Evolutionary conservation across 2,888 invertebrate genomes (phyloP).

Genomic region (Catocala nupta): DNA sequence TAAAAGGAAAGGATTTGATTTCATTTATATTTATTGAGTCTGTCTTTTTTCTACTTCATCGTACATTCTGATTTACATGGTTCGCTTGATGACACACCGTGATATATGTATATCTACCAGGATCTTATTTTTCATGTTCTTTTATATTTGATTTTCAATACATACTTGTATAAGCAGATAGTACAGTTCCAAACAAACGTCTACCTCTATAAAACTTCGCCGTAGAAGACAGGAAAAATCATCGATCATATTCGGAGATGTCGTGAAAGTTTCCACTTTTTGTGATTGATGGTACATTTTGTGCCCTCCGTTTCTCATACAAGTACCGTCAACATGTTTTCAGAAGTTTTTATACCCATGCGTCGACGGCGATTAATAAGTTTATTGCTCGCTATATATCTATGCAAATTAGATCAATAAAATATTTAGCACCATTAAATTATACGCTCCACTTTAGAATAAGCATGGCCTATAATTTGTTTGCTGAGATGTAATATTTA

Average conservation of each 20-base stretch:
- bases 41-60: too few relatives aligned
- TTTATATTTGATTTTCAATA: too few relatives aligned
- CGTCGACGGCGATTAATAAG: constrained; percentile 9
- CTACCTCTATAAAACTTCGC: constrained; percentile 33
- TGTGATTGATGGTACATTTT: constrained; percentile 56
- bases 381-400: constrained; percentile 31
- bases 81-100: too few relatives aligned
- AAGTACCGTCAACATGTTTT: constrained; percentile 29
- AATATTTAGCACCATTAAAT: constrained; percentile 34
- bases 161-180: neutral
- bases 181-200: constrained; percentile 16
- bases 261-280: constrained; percentile 49
- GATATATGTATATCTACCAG: too few relatives aligned
- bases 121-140: too few relatives aligned
- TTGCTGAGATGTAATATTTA: constrained; percentile 22
- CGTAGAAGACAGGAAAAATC: constrained; percentile 42
- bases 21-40: too few relatives aligned
- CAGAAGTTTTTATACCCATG: constrained; percentile 17
- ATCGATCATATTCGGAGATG: constrained; percentile 58
- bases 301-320: constrained; percentile 22
- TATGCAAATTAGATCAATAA: constrained; percentile 38
- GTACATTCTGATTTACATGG: too few relatives aligned
- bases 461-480: constrained; percentile 30
- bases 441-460: constrained; percentile 29
- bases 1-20: too few relatives aligned